Conservation (phyloP, 1,140 invertebrate genomes). For the Micrasema minimum region DNA sequence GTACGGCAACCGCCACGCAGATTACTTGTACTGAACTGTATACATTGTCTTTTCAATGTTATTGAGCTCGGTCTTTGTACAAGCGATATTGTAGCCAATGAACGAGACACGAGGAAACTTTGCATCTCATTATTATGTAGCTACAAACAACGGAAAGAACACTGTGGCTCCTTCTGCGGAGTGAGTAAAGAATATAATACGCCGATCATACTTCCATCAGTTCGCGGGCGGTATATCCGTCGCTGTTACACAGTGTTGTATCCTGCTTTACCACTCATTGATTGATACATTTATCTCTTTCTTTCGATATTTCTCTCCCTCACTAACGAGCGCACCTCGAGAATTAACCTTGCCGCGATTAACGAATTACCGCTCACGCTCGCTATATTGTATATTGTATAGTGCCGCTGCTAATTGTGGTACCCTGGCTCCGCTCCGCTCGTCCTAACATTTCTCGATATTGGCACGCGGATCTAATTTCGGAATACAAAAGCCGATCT, state of each 20-base stretch:
- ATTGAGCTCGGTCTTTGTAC: conserved; percentile 2
- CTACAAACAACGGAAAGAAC: background rate
- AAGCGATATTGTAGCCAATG: too few relatives aligned
- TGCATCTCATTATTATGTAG: background rate
- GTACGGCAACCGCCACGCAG: background rate
- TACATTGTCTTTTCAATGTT: conserved; percentile 9
- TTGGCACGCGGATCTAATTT: conserved; percentile 31
- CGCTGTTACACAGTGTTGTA: background rate
- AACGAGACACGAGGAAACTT: conserved; percentile 11
- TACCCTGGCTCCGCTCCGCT: conserved; percentile 11
- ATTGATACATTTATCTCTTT: background rate
- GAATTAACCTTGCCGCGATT: conserved; percentile 31
- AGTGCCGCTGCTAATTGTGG: conserved; percentile 23
- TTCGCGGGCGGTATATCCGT: conserved; percentile 19
- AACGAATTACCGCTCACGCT: conserved; percentile 23
- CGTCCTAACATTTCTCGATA: conserved; percentile 29
- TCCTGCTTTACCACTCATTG: background rate
- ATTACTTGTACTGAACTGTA: background rate
- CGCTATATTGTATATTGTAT: background rate
- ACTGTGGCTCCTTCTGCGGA: background rate
- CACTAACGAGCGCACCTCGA: background rate
- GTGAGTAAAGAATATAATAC: conserved; percentile 18
- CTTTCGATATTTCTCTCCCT: background rate
- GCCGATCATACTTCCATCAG: background rate
- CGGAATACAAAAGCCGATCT: background rate